phyloP scores from a whole-genome alignment of 2,888 invertebrate genomes.

The Hemistola chrysoprasaria region DNA sequence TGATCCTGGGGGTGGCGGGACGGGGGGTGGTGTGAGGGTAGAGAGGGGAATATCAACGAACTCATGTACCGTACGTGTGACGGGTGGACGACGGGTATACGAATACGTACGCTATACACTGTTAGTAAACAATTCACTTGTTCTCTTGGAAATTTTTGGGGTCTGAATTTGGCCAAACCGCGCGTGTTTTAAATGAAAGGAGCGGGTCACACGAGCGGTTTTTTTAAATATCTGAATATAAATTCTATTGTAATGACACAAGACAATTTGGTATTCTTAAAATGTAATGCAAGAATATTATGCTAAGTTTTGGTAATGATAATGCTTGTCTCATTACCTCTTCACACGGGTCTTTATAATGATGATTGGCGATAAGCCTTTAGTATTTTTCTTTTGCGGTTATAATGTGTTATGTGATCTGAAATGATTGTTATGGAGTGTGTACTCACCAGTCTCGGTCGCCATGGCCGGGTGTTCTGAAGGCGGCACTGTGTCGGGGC shows the following conservation, averaged over 20 bases:
- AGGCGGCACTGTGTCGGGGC: slow-evolving; percentile 77
- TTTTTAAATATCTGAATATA: background rate
- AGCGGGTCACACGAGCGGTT: slow-evolving; percentile 5
- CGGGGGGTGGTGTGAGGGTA: slow-evolving; percentile 30
- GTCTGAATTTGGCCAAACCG: slow-evolving; percentile 14
- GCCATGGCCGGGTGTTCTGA: slow-evolving; percentile 78
- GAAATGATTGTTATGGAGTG: background rate
- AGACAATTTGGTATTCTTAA: too few species aligned
- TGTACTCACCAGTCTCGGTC: slow-evolving; percentile 76
- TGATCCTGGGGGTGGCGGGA: slow-evolving; percentile 47
- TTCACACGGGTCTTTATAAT: too few species aligned
- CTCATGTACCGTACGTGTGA: slow-evolving; percentile 73
- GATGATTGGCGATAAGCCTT: too few species aligned
- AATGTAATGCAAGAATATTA: too few species aligned
- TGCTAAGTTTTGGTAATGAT: too few species aligned
- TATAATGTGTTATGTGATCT: background rate
- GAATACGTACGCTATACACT: slow-evolving; percentile 61
- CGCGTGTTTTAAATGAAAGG: slow-evolving; percentile 21
- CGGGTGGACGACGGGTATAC: slow-evolving; percentile 56
- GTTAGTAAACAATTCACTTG: slow-evolving; percentile 77
- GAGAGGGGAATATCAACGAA: slow-evolving; percentile 75
- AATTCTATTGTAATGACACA: too few species aligned
- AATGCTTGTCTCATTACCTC: too few species aligned
- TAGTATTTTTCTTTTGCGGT: too few species aligned
- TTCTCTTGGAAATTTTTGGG: slow-evolving; percentile 33